These are phyloP conservation scores for Phaenicophaeus curvirostris DNA, from an alignment of 2,797 vertebrate genomes.

Conservation along the genomic window DNA sequence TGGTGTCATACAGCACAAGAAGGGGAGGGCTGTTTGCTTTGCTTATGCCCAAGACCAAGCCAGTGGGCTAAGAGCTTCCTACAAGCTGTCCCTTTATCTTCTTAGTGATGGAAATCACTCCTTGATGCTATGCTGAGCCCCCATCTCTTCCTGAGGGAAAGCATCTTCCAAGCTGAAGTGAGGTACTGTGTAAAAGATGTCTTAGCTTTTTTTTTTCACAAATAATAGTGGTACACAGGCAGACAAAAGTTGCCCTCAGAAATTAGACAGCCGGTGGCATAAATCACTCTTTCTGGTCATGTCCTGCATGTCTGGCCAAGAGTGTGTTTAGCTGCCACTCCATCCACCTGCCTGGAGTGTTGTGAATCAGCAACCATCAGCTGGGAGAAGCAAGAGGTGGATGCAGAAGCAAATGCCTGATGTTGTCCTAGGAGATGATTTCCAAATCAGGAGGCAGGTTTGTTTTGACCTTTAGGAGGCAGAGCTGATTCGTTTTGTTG, in stretches of 20 bases:
- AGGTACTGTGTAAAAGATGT: neutral
- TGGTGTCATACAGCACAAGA: accelerated
- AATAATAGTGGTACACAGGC: neutral
- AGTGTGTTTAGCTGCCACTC: neutral
- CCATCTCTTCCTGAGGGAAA: neutral
- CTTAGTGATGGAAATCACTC: neutral
- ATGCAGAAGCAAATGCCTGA: neutral
- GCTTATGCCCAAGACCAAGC: neutral
- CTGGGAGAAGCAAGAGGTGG: neutral
- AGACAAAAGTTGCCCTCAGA: neutral
- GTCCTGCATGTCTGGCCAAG: neutral
- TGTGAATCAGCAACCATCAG: neutral
- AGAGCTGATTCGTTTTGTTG: conserved; percentile 27
- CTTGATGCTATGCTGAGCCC: neutral
- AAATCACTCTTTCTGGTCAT: neutral
- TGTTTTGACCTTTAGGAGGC: conserved; percentile 32
- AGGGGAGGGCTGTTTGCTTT: neutral
- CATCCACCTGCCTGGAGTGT: neutral
- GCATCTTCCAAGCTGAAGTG: neutral
- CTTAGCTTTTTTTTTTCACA: neutral
- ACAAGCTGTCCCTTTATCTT: neutral
- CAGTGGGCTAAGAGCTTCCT: neutral
- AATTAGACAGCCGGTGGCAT: neutral
- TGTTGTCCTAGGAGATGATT: neutral
- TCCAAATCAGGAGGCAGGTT: neutral